Evolutionary conservation across 2,888 invertebrate genomes (phyloP).

Genomic region (Cephus rjabovi): DNA sequence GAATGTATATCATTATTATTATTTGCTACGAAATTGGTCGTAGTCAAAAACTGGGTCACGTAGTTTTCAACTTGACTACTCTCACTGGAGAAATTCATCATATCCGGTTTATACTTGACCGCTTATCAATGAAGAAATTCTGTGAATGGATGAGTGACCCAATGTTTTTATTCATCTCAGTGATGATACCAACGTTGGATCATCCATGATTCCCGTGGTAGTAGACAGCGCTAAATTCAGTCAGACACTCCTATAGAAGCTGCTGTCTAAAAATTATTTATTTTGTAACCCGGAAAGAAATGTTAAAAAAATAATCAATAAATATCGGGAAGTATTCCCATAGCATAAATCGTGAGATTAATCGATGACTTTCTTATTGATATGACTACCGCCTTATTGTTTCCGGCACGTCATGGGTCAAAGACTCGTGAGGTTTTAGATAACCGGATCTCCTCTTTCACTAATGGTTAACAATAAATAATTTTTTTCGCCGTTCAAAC

Average conservation of each 20-base stretch:
- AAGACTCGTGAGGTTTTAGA: not conserved
- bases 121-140: not conserved
- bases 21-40: not conserved
- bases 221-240: not conserved
- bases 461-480: not conserved
- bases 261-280: not conserved
- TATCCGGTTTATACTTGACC: not conserved
- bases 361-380: not conserved
- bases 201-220: not conserved
- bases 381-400: not conserved
- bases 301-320: not conserved
- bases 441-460: not conserved
- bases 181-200: not conserved
- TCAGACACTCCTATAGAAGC: not conserved
- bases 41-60: not conserved
- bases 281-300: not conserved
- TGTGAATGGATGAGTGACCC: not conserved
- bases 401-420: conserved; percentile 4
- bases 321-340: not conserved
- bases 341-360: not conserved
- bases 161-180: not conserved
- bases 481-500: not conserved
- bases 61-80: not conserved
- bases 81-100: not conserved
- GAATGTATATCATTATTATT: not conserved